Percentiles rank a stretch among this genome's conserved stretches.
Conservation (phyloP, 2,113 vertebrate genomes). For the Tyto alba region DNA sequence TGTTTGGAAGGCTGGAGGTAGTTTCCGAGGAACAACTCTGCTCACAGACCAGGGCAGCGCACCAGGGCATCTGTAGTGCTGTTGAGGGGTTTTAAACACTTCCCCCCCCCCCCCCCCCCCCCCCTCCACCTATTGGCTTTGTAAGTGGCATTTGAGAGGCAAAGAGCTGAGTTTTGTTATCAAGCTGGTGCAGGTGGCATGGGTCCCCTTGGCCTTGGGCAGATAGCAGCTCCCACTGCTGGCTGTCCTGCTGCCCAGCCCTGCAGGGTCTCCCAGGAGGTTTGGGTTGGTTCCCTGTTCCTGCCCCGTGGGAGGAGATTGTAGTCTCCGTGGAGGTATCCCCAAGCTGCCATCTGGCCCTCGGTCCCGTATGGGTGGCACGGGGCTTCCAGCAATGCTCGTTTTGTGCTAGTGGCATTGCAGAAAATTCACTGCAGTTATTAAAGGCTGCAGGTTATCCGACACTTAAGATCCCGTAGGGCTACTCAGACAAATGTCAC, state of each 20-base stretch:
- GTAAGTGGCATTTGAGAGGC: fast-evolving
- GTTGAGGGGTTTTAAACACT: fast-evolving
- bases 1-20: neutral
- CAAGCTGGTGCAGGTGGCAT: neutral
- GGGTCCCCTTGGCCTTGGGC: neutral
- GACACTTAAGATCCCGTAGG: neutral
- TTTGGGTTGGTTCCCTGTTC: neutral
- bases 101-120: no score
- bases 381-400: neutral
- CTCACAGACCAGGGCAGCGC: fast-evolving
- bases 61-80: neutral
- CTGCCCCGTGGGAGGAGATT: fast-evolving
- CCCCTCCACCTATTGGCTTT: neutral
- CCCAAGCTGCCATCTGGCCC: neutral
- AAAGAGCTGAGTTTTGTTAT: neutral
- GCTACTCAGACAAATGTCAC: neutral
- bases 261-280: neutral
- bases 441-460: neutral
- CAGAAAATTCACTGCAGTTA: neutral
- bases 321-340: fast-evolving
- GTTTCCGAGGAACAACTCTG: neutral
- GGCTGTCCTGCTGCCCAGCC: neutral
- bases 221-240: neutral
- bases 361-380: fast-evolving
- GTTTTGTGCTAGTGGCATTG: neutral